phyloP scores from a whole-genome alignment of 2,888 invertebrate genomes.

The Strigamia crassipes region DNA sequence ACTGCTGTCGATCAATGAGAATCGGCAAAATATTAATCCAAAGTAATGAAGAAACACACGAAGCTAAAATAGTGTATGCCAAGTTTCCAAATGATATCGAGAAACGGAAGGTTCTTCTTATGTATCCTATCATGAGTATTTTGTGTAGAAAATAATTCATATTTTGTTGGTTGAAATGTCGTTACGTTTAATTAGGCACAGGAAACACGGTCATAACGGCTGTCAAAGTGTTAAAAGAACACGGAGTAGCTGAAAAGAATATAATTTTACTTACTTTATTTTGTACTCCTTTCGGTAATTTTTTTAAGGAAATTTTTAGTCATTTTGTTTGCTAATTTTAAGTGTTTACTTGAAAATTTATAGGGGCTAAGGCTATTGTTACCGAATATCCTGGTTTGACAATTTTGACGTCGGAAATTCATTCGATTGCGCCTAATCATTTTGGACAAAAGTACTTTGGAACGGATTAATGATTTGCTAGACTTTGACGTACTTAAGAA shows the following conservation, averaged over 20 bases:
- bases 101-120: constrained; percentile 82
- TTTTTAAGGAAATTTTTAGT: no score
- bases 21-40: constrained; percentile 98
- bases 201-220: constrained; percentile 96
- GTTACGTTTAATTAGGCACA: constrained; percentile 65
- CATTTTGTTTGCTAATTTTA: not conserved
- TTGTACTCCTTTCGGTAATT: constrained; percentile 76
- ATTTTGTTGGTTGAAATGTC: no score
- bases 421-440: constrained; percentile 93
- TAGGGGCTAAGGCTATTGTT: constrained; percentile 81
- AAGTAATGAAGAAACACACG: constrained; percentile 93
- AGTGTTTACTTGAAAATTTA: constrained; percentile 52
- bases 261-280: constrained; percentile 97
- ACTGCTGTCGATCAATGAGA: constrained; percentile 96
- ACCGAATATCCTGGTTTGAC: constrained; percentile 85
- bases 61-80: constrained; percentile 93
- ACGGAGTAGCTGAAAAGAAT: constrained; percentile 89
- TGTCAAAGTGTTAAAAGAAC: constrained; percentile 89
- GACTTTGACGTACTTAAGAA: not conserved
- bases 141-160: no score
- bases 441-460: constrained; percentile 99
- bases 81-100: constrained; percentile 96
- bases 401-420: constrained; percentile 93
- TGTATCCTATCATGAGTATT: constrained; percentile 98
- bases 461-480: constrained; percentile 73